Evolutionary conservation across 2,888 invertebrate species (phyloP).

Genomic region (Xylocampa areola): DNA sequence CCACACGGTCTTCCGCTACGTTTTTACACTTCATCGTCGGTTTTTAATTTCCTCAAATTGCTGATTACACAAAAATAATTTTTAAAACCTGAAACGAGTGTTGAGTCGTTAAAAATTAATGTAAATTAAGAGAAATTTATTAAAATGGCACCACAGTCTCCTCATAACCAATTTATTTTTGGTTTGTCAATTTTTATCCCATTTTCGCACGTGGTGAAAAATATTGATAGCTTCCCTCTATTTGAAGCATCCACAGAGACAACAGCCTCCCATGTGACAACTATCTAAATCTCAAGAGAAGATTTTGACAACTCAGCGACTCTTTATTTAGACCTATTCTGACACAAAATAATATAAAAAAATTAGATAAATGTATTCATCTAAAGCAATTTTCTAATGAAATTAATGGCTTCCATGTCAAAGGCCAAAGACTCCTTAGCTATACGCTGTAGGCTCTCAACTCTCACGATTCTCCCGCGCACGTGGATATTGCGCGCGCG

Average conservation of each 20-base stretch:
- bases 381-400: background rate
- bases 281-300: no score
- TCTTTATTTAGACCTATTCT: no score
- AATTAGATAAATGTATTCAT: no score
- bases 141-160: background rate
- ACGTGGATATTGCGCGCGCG: constrained; percentile 45
- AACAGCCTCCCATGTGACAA: no score
- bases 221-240: no score
- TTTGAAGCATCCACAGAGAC: no score
- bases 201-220: no score
- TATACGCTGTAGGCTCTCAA: constrained; percentile 23
- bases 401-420: constrained; percentile 22
- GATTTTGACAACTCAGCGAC: no score
- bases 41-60: constrained; percentile 26
- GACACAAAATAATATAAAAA: no score
- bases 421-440: constrained; percentile 4
- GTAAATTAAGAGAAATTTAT: background rate
- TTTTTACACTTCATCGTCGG: constrained; percentile 26
- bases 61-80: constrained; percentile 26
- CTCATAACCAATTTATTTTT: background rate
- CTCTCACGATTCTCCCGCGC: constrained; percentile 32
- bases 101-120: background rate
- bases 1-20: constrained; percentile 27
- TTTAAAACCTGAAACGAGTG: background rate
- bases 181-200: no score